These are phyloP conservation scores for Acanthornis magna DNA, from an alignment of 2,797 vertebrate genomes.

Conservation along the genomic window DNA sequence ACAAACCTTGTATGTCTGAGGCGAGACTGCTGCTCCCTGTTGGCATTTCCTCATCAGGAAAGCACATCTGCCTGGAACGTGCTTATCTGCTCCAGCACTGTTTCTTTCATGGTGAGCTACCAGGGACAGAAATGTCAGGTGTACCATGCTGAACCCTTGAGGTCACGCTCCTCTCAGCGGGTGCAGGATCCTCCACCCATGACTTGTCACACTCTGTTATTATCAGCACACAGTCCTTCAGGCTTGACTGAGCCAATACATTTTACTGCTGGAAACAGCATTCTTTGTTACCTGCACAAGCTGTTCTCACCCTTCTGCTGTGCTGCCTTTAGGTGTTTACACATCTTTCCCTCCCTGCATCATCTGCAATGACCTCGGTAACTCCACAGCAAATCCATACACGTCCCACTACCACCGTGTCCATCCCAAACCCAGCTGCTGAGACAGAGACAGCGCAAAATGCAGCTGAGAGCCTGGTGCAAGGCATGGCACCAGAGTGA, in stretches of 20 bases:
- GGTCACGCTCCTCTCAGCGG: neutral
- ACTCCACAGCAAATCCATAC: neutral
- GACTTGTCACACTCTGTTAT: neutral
- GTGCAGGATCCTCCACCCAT: neutral
- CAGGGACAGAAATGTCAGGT: neutral
- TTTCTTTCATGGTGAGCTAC: neutral
- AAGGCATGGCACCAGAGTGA: neutral
- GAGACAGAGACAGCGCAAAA: neutral
- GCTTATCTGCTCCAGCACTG: rapidly evolving
- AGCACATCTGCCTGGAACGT: neutral
- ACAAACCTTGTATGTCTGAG: neutral
- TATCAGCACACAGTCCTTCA: neutral
- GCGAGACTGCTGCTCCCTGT: neutral
- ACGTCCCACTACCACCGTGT: neutral
- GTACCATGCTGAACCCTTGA: neutral
- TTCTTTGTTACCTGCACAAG: neutral
- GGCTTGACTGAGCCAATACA: neutral
- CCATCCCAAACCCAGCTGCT: neutral
- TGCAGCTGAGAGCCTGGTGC: neutral
- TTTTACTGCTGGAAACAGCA: neutral
- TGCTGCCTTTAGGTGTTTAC: neutral
- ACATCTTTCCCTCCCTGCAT: neutral
- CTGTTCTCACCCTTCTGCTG: neutral
- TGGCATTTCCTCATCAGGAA: neutral
- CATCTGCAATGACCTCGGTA: neutral